A percentile compares a stretch with the other conserved stretches of the same genome.
Conservation (phyloP, 92 coral and sea anemone species). For the Zoanthus gigantus region DNA sequence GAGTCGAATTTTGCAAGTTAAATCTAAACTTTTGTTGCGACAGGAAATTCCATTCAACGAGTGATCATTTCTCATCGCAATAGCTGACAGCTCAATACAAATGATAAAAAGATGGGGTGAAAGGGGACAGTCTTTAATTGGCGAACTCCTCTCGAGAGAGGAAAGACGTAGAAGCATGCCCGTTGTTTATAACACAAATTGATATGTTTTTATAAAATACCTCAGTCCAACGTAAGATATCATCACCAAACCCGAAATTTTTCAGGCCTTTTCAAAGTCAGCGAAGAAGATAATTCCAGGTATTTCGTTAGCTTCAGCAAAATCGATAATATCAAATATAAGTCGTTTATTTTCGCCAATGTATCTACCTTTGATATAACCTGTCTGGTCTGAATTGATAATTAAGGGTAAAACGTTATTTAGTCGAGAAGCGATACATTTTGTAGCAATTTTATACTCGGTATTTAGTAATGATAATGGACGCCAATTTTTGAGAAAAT, state of each 20-base stretch:
- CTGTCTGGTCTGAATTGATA: no score
- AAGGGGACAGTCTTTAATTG: neutral
- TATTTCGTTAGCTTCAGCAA: no score
- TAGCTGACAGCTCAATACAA: neutral
- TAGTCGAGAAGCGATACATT: no score
- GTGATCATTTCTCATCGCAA: constrained; percentile 6
- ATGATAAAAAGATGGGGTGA: neutral
- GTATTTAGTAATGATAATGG: no score
- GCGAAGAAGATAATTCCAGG: no score
- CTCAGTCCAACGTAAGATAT: constrained; percentile 1
- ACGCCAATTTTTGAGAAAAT: no score
- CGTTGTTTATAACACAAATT: neutral
- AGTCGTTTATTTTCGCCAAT: no score
- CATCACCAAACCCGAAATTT: neutral
- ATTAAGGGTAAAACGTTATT: no score
- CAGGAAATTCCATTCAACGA: neutral
- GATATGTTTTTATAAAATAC: neutral
- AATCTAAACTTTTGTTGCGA: neutral
- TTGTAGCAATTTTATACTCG: no score
- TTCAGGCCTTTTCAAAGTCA: neutral
- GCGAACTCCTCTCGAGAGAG: neutral
- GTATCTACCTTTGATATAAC: no score
- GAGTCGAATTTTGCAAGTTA: neutral
- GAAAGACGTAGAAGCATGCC: neutral
- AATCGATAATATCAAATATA: no score